These are phyloP conservation scores for Odocoileus virginianus DNA, from an alignment of 2,113 vertebrate genomes.

Conservation along the genomic window DNA sequence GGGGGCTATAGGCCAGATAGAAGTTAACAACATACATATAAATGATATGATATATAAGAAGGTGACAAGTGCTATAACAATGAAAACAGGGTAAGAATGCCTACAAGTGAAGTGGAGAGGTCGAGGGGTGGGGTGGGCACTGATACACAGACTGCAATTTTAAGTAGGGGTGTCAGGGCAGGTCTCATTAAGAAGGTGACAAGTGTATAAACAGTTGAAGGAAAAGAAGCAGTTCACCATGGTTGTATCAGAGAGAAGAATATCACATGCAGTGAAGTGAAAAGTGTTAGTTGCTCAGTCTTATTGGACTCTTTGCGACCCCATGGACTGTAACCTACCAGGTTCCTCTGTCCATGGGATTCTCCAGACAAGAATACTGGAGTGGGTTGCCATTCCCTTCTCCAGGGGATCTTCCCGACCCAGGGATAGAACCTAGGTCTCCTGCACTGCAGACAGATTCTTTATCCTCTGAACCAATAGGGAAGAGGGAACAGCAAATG, in stretches of 20 bases:
- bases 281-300: background rate
- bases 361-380: background rate
- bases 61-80: background rate
- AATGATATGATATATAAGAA: background rate
- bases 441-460: background rate
- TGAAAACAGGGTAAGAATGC: background rate
- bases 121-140: background rate
- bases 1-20: background rate
- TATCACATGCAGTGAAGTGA: background rate
- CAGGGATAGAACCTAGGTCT: background rate
- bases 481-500: background rate
- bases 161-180: background rate
- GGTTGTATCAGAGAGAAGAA: background rate
- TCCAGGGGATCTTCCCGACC: background rate
- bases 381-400: background rate
- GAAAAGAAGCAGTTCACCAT: background rate
- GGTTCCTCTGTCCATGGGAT: background rate
- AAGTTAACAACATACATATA: background rate
- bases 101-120: background rate
- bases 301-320: background rate
- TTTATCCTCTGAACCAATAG: background rate
- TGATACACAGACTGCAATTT: background rate
- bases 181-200: background rate
- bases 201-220: background rate
- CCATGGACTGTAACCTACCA: background rate